phyloP scores from a whole-genome alignment of 2,113 vertebrate genomes.

The Crocuta crocuta region DNA sequence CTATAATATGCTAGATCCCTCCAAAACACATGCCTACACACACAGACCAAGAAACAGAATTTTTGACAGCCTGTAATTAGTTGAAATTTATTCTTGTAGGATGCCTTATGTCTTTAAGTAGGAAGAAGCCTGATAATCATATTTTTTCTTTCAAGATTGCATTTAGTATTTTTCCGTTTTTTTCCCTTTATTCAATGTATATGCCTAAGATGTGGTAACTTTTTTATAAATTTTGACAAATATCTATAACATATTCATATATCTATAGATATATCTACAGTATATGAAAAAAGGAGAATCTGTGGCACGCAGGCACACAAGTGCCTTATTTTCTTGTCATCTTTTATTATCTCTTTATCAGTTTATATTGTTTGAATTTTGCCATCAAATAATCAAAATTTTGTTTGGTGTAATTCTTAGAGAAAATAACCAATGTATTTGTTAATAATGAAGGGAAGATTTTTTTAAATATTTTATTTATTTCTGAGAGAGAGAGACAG shows the following conservation, averaged over 20 bases:
- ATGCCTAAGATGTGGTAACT: not conserved
- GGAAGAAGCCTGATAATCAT: not conserved
- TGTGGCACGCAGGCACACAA: not conserved
- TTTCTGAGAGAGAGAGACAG: too few species aligned
- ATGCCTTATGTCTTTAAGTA: not conserved
- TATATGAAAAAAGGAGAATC: not conserved
- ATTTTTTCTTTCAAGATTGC: not conserved
- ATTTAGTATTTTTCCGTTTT: not conserved
- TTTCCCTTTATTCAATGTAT: not conserved
- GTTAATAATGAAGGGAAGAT: not conserved
- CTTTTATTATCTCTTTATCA: not conserved
- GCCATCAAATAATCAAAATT: not conserved
- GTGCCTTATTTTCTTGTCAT: not conserved
- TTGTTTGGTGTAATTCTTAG: not conserved
- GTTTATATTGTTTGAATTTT: not conserved
- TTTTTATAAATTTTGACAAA: not conserved
- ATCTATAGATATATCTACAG: not conserved
- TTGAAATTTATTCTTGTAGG: slow-evolving; percentile 23
- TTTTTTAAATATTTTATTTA: too few species aligned
- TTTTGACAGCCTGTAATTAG: slow-evolving; percentile 7
- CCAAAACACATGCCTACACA: not conserved
- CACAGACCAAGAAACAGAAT: not conserved
- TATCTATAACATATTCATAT: not conserved
- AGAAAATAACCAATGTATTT: not conserved
- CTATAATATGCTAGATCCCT: not conserved